phyloP scores from a whole-genome alignment of 2,888 invertebrate species.

The Thereva unica region DNA sequence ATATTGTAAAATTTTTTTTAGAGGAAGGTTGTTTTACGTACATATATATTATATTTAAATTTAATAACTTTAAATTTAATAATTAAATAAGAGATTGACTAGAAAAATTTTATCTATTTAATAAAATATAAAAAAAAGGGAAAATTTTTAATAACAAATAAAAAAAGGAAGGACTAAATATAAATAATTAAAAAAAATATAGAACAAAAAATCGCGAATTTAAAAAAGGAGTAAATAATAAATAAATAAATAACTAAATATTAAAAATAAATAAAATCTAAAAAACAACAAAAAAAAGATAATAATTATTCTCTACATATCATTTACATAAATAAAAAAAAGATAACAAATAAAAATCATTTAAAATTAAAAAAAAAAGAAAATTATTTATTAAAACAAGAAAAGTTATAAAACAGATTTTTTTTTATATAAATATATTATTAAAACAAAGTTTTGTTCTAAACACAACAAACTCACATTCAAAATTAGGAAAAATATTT shows the following conservation, averaged over 20 bases:
- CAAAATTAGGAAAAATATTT: no score
- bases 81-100: conserved; percentile 10
- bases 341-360: conserved; percentile 4
- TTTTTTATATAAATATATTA: no score
- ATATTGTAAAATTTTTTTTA: conserved; percentile 10
- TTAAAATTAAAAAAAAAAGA: conserved; percentile 6
- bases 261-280: conserved; percentile 18
- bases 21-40: no score
- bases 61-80: not conserved
- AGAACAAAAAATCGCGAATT: conserved; percentile 24
- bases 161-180: not conserved
- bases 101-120: no score
- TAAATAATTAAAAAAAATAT: conserved; percentile 8
- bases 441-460: no score
- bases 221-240: conserved; percentile 9
- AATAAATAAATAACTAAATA: conserved; percentile 16
- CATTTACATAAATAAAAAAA: conserved; percentile 19
- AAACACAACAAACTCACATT: no score
- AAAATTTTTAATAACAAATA: no score
- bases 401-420: not conserved
- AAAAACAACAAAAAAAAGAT: conserved; percentile 9
- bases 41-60: no score
- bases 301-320: conserved; percentile 35
- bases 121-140: no score
- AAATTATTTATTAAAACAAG: not conserved